These are phyloP conservation scores for Dynastes tityus DNA, from an alignment of 2,888 invertebrate species.

Conservation along the genomic window DNA sequence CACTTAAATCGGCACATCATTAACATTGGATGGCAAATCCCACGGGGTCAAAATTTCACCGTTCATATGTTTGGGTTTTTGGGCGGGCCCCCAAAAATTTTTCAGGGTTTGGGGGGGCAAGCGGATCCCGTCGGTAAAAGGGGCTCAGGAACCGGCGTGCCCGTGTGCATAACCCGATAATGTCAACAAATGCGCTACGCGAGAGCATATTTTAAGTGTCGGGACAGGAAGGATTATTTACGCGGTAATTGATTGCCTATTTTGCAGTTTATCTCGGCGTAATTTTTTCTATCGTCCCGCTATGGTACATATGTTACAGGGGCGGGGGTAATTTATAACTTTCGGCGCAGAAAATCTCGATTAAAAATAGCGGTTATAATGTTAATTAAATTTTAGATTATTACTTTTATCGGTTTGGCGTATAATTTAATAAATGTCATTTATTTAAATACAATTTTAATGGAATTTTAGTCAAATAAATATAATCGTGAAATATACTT, in stretches of 20 bases:
- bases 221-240: slow-evolving; percentile 37
- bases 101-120: too few relatives aligned
- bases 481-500: too few relatives aligned
- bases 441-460: too few relatives aligned
- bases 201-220: slow-evolving; percentile 42
- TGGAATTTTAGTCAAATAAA: too few relatives aligned
- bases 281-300: slow-evolving; percentile 5
- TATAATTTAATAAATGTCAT: too few relatives aligned
- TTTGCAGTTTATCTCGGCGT: slow-evolving; percentile 19
- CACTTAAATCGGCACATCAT: slow-evolving; percentile 51
- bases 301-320: not conserved
- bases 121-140: not conserved
- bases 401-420: too few relatives aligned
- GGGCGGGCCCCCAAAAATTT: too few relatives aligned
- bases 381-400: too few relatives aligned
- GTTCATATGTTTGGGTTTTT: slow-evolving; percentile 11
- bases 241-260: slow-evolving; percentile 37
- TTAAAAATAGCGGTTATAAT: too few relatives aligned
- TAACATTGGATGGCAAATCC: slow-evolving; percentile 48
- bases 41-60: slow-evolving; percentile 50
- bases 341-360: too few relatives aligned
- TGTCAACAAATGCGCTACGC: slow-evolving; percentile 32
- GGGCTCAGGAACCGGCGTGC: too few relatives aligned
- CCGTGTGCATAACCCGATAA: slow-evolving; percentile 36
- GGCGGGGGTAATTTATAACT: too few relatives aligned